Evolutionary conservation across 1,140 invertebrate genomes (phyloP).

Genomic region (Temnothorax nylanderi): DNA sequence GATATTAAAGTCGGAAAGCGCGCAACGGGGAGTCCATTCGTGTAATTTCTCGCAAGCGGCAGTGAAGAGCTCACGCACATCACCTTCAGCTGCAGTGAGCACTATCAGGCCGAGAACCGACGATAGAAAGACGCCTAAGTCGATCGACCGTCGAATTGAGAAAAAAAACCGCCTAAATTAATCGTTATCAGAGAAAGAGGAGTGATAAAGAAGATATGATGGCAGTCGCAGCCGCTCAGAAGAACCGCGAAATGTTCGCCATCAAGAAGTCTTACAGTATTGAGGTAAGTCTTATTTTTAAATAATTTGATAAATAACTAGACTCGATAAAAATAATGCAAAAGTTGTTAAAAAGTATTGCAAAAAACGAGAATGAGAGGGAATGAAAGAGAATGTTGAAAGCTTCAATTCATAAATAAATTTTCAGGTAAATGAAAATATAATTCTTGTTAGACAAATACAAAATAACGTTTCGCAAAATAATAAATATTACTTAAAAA

Average conservation of each 20-base stretch:
- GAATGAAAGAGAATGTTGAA: not conserved
- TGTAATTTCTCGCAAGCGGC: constrained; percentile 40
- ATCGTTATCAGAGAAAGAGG: constrained; percentile 33
- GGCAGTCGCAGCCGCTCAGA: constrained; percentile 95
- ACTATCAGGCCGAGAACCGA: constrained; percentile 18
- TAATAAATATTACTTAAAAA: not conserved
- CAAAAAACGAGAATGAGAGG: not conserved
- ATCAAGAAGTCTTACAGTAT: constrained; percentile 99
- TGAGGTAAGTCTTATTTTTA: constrained; percentile 90
- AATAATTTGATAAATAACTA: not conserved
- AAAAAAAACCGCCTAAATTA: constrained; percentile 17
- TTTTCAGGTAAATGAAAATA: not conserved
- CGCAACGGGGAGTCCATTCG: constrained; percentile 17
- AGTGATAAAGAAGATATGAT: constrained; percentile 86
- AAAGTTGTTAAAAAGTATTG: not conserved
- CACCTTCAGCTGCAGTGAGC: not conserved
- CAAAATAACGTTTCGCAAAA: not conserved
- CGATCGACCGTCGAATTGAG: not conserved
- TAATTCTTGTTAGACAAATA: not conserved
- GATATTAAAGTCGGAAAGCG: constrained; percentile 36
- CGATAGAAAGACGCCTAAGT: constrained; percentile 28
- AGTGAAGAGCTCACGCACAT: constrained; percentile 58
- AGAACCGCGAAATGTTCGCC: constrained; percentile 97
- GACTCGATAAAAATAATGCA: not conserved
- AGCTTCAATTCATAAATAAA: not conserved